Evolutionary conservation across 2,888 invertebrate species (phyloP), one percentile per base, ranked within the genome.

Genomic region (Leptogaster cylindrica): DNA sequence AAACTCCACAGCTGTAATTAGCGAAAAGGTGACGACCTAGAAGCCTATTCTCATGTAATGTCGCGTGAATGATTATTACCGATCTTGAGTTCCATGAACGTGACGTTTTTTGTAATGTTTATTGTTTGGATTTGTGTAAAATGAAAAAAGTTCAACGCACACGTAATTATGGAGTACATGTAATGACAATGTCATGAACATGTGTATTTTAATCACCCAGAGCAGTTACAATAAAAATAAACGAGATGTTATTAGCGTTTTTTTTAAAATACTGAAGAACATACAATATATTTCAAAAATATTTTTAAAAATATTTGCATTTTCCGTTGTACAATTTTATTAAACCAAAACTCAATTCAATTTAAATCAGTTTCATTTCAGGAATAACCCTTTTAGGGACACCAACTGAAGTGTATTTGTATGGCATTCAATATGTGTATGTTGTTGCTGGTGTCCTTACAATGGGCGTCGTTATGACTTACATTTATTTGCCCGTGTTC

Each of bases 311-410:
- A 5, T 36, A 12, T 36, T 36, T 36, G 14, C 14, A 36, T 36
- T 3, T 3, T 7, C 3, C 10, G 10, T 12, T 3, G 3, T 36
- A 36, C 10, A 31, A 31, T 14, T 3, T 20, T 18, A 46, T 18
- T 14, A 12, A 10, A 14, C 20, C n/a, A 10, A n/a, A 3, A 2
- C 27, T n/a, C 2, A 10, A 4, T 50, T 16, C 20, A 10, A 18
- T 2, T 44, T 50, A 55, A 76, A 76, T 58, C 75, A 88, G 89
- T 78, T 89, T 86, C 71, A 88, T 90, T 76, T 90, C 90, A 73
- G 91, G 90, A 6, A 91, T 92, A 71, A 89, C 91, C 0, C 78
- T 92, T 33, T 80, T 91, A 71, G 91, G 91, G 1, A 91, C 87
- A 3, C 91, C 91, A 1, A 91, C 91, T 1, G 91, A 92, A 77